Conservation (phyloP, 2,113 vertebrate genomes). For the Rhombomys opimus region DNA sequence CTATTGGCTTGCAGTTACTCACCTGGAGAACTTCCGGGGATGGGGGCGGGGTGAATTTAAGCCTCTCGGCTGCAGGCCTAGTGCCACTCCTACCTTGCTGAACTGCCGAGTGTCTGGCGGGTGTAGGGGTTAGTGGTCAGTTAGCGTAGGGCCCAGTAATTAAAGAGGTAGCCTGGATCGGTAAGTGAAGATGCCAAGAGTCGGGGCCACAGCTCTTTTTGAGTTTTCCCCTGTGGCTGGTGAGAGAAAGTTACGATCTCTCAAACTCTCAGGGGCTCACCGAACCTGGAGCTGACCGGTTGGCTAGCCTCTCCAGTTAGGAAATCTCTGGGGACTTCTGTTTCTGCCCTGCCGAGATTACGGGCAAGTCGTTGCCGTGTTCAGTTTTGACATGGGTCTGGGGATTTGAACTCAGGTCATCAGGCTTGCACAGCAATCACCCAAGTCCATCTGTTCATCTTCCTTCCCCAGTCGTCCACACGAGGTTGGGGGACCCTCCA, state of each 20-base stretch:
- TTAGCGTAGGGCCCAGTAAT: background rate
- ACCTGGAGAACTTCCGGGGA: slow-evolving; percentile 5
- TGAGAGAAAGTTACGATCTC: background rate
- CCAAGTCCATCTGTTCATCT: background rate
- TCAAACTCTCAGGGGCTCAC: background rate
- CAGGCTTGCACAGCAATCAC: background rate
- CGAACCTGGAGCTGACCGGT: background rate
- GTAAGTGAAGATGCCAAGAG: background rate
- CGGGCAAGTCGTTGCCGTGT: too few species aligned
- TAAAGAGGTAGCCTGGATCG: background rate
- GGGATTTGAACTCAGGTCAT: background rate
- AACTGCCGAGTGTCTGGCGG: background rate
- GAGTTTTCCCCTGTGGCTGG: background rate
- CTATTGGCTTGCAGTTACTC: background rate
- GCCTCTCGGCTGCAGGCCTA: background rate
- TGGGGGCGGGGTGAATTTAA: background rate
- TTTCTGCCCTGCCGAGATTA: background rate
- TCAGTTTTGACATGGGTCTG: background rate
- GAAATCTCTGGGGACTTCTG: background rate
- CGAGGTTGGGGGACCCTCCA: too few species aligned
- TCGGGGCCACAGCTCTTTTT: background rate
- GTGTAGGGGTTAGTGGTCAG: background rate
- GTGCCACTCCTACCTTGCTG: background rate
- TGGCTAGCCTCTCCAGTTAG: background rate
- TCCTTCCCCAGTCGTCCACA: background rate